Evolutionary conservation across 2,113 vertebrate genomes (phyloP).

Genomic region (Austrofundulus limnaeus): DNA sequence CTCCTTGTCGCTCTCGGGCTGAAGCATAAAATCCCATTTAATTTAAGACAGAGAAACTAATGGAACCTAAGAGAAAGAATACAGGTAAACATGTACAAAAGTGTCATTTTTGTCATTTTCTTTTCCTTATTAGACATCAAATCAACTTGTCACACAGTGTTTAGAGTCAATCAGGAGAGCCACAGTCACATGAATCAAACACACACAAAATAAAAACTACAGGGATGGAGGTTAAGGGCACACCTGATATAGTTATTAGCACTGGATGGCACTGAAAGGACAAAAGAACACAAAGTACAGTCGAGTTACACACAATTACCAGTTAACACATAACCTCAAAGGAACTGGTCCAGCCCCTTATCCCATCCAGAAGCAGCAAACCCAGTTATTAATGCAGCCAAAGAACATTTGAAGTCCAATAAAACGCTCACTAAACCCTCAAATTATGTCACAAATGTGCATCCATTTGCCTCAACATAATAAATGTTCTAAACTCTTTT

Average conservation of each 20-base stretch:
- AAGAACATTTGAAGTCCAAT: neutral
- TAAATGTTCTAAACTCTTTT: neutral
- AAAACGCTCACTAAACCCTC: neutral
- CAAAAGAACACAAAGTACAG: slow-evolving; percentile 68
- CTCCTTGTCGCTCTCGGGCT: slow-evolving; percentile 88
- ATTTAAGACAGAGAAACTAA: slow-evolving; percentile 99
- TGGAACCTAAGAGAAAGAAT: slow-evolving; percentile 99
- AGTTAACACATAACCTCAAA: slow-evolving; percentile 62
- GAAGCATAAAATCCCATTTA: slow-evolving; percentile 91
- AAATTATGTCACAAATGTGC: slow-evolving; percentile 1
- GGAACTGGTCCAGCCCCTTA: slow-evolving; percentile 65
- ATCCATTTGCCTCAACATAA: neutral
- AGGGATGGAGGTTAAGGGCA: slow-evolving; percentile 68
- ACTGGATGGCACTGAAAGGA: slow-evolving; percentile 79
- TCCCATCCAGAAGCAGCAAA: slow-evolving; percentile 36
- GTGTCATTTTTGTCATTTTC: slow-evolving; percentile 71
- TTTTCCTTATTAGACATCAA: slow-evolving; percentile 62
- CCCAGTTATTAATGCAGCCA: slow-evolving; percentile 26
- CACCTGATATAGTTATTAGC: slow-evolving; percentile 67
- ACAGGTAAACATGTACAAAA: slow-evolving; percentile 92
- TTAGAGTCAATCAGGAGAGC: slow-evolving; percentile 68
- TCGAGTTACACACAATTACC: slow-evolving; percentile 71
- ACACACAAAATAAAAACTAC: slow-evolving; percentile 56
- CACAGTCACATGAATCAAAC: slow-evolving; percentile 74
- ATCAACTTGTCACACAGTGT: slow-evolving; percentile 61